These are phyloP conservation scores for Cheilosia impressa DNA, from an alignment of 2,888 invertebrate species.

Conservation along the genomic window DNA sequence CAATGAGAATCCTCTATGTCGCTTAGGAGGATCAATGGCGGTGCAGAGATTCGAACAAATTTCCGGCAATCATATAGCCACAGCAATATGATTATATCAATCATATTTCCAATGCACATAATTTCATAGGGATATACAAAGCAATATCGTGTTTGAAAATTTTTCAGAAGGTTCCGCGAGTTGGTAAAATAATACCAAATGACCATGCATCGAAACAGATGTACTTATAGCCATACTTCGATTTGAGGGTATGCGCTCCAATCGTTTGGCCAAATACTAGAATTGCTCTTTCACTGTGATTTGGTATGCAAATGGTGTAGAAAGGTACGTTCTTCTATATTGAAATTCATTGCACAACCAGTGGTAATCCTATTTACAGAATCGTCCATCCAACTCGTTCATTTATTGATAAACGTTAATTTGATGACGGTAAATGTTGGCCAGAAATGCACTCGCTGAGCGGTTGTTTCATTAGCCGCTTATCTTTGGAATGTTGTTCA, in stretches of 20 bases:
- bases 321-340: slow-evolving; percentile 18
- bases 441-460: background rate
- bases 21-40: no score
- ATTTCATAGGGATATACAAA: slow-evolving; percentile 3
- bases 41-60: background rate
- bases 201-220: background rate
- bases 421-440: slow-evolving; percentile 5
- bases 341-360: slow-evolving; percentile 16
- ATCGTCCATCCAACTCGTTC: slow-evolving; percentile 15
- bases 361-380: slow-evolving; percentile 25
- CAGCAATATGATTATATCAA: slow-evolving; percentile 2
- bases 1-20: no score
- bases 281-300: slow-evolving; percentile 36
- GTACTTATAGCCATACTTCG: background rate
- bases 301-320: slow-evolving; percentile 8
- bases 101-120: slow-evolving; percentile 4
- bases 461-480: background rate
- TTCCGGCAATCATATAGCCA: background rate
- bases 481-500: background rate
- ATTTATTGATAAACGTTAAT: slow-evolving; percentile 32
- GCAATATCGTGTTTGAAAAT: slow-evolving; percentile 1
- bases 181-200: background rate
- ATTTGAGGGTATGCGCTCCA: slow-evolving; percentile 12
- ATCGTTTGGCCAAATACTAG: slow-evolving; percentile 35
- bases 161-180: background rate